Base-by-base conservation (phyloP, 2,888 invertebrate species). In the Phrixothrix hirtus region DNA sequence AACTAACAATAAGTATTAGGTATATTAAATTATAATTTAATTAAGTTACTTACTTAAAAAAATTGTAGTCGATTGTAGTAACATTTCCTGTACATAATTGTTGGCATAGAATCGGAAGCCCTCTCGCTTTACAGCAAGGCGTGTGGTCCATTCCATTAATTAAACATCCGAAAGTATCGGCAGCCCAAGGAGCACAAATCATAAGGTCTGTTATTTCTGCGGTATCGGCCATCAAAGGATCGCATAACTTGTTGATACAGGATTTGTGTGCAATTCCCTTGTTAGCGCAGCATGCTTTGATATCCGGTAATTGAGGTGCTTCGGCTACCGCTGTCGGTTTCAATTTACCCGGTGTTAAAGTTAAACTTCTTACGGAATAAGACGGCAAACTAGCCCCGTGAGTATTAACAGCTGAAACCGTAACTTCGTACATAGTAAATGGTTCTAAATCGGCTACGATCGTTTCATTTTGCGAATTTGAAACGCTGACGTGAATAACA, bases 121-220 rank as follows among this genome's bases (percentile, higher is more conserved):
- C 91, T 39, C 89, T 76, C 0, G 86, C 81, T 15, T 82, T 79
- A 69, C 92, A 92, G 75, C 92, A 92, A 0, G 87, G 85, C 0
- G 89, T 86, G 72, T 92, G 92, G 76, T 92, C 91, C 67, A 87
- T 81, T 1, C 87, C 86, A 60, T 91, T 89, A 31, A 89, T 85
- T 50, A 92, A 77, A 66, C 92, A 92, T 6, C 84, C 83, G 71
- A 92, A 91, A 1, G 90, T 89, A 16, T 85, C 84, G 2, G 86
- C 83, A 0, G 90, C 89, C 90, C 91, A 92, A 0, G 92, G 92
- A 0, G 92, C 92, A 74, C 92, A 92, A 30, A 92, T 90, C 89
- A 92, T 91, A 70, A 92, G 79, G 72, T 92, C 91, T 32, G 91
- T 88, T 57, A 88, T 83, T 78, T 86, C 68, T 59, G 74, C 67